A percentile compares a stretch with the other conserved stretches of the same genome.
Evolutionary conservation across 2,113 vertebrate genomes (phyloP).

Genomic region (Rhinoderma darwinii): DNA sequence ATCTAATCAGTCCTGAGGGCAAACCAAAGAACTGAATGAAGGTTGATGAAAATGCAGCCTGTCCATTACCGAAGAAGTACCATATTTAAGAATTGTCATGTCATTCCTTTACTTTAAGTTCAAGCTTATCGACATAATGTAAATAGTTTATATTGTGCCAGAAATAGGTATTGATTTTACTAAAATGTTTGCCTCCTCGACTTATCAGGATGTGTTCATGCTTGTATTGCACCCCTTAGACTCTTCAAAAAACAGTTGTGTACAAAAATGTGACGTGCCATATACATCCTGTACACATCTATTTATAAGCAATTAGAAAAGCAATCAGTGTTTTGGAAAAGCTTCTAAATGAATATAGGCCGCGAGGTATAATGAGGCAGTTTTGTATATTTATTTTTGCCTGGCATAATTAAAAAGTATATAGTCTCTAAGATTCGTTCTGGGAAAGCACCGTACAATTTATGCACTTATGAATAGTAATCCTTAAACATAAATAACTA

Average conservation of each 20-base stretch:
- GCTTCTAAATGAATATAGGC: slow-evolving; percentile 3
- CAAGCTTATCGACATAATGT: not conserved
- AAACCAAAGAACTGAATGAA: not conserved
- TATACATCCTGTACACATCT: slow-evolving; percentile 40
- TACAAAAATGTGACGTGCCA: not conserved
- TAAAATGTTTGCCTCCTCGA: slow-evolving; percentile 14
- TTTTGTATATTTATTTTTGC: slow-evolving; percentile 7
- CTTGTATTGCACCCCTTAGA: slow-evolving; percentile 3
- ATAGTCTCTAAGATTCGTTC: not conserved
- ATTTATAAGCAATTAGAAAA: slow-evolving; percentile 43
- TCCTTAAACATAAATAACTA: slow-evolving; percentile 1
- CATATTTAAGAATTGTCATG: not conserved
- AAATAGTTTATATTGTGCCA: not conserved
- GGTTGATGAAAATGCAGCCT: not conserved
- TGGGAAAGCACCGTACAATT: not conserved
- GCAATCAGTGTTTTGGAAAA: slow-evolving; percentile 16
- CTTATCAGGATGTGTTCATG: slow-evolving; percentile 18
- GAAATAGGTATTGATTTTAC: not conserved
- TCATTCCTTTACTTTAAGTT: not conserved
- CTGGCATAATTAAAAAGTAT: slow-evolving; percentile 13
- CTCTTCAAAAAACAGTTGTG: slow-evolving; percentile 19
- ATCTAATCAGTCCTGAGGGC: not conserved
- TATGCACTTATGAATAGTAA: slow-evolving; percentile 4
- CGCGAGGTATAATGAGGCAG: slow-evolving; percentile 7
- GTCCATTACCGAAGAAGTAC: not conserved